Evolutionary conservation across 2,888 invertebrate genomes (phyloP).

Genomic region (Endomychus coccineus): DNA sequence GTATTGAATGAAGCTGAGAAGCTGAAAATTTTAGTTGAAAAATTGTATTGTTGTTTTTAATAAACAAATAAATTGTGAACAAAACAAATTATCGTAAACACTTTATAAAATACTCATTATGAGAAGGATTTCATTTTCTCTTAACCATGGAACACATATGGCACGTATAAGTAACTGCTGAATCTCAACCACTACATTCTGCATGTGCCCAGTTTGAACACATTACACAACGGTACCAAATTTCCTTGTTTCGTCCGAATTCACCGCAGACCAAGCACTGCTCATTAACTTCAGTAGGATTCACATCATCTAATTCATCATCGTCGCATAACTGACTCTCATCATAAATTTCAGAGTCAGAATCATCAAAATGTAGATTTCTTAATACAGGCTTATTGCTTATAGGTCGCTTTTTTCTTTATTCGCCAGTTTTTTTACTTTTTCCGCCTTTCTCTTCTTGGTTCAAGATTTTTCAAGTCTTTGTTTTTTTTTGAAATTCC

Average conservation of each 20-base stretch:
- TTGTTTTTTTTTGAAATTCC: slow-evolving; percentile 6
- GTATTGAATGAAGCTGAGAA: background rate
- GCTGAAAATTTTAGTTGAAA: background rate
- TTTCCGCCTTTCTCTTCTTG: background rate
- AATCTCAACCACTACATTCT: slow-evolving; percentile 1
- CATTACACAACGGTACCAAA: slow-evolving; percentile 1
- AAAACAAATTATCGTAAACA: too few species aligned
- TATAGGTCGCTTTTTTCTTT: slow-evolving; percentile 1
- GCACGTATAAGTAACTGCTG: slow-evolving; percentile 1
- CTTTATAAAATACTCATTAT: too few species aligned
- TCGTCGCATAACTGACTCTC: background rate
- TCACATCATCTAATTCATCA: background rate
- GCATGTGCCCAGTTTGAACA: slow-evolving; percentile 3
- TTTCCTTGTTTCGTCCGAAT: too few species aligned
- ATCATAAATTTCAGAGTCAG: background rate
- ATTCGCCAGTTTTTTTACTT: background rate
- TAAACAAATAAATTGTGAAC: too few species aligned
- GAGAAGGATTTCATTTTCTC: background rate
- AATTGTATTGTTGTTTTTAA: too few species aligned
- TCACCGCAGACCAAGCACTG: too few species aligned
- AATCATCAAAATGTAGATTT: background rate
- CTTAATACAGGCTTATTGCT: background rate
- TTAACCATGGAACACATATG: background rate
- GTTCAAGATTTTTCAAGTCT: slow-evolving; percentile 11
- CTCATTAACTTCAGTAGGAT: too few species aligned